These are phyloP conservation scores for Ophion ventricosus DNA, from an alignment of 2,888 invertebrate species.

Conservation along the genomic window DNA sequence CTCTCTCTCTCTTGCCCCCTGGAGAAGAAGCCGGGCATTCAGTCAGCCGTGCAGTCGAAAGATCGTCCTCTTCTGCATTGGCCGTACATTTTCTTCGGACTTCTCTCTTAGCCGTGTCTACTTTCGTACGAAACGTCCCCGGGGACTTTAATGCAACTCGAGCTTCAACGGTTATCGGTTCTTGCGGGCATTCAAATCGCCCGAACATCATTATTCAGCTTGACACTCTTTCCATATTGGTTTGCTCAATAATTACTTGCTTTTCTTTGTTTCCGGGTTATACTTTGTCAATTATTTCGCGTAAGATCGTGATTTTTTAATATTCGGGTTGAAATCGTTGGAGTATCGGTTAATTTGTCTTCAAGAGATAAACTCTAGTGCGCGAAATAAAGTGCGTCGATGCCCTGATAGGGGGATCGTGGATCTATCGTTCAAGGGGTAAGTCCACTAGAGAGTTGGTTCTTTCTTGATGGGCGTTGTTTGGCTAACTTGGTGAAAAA, in stretches of 20 bases:
- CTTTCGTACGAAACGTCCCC: slow-evolving; percentile 8
- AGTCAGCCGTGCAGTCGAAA: slow-evolving; percentile 82
- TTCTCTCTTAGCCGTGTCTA: slow-evolving; percentile 36
- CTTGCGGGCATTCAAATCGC: slow-evolving; percentile 34
- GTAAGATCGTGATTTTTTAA: neutral
- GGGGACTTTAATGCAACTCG: slow-evolving; percentile 3
- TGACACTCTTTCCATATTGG: neutral
- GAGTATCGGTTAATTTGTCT: neutral
- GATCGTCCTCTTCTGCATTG: slow-evolving; percentile 75
- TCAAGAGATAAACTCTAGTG: slow-evolving; percentile 27
- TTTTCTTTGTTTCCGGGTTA: neutral
- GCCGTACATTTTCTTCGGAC: slow-evolving; percentile 66
- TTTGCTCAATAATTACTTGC: neutral
- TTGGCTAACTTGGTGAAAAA: neutral
- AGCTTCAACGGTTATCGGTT: slow-evolving; percentile 14
- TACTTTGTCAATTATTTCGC: neutral
- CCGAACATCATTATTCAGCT: neutral
- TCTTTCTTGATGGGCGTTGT: neutral
- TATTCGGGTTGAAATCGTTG: neutral
- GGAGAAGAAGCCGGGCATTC: slow-evolving; percentile 70
- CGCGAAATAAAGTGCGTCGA: slow-evolving; percentile 39
- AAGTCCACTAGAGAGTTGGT: slow-evolving; percentile 29
- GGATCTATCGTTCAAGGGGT: slow-evolving; percentile 52
- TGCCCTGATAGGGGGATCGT: slow-evolving; percentile 53
- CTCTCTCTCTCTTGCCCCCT: slow-evolving; percentile 32